Evolutionary conservation across 1,140 invertebrate genomes (phyloP).

Genomic region (Myzus persicae): DNA sequence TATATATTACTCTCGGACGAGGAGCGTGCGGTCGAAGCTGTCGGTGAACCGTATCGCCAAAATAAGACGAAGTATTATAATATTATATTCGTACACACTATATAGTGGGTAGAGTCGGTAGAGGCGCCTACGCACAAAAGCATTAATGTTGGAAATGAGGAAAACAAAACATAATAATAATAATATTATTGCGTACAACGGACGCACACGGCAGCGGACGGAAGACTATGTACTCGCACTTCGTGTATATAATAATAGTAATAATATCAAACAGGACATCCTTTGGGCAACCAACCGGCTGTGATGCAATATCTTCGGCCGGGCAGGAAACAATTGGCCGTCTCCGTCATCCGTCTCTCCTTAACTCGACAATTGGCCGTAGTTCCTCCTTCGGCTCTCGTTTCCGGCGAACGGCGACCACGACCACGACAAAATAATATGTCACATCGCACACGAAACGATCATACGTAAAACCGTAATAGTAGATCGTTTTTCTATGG

Average conservation of each 20-base stretch:
- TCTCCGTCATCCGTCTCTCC: constrained; percentile 33
- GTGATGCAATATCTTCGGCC: constrained; percentile 48
- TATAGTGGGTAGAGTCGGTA: too few species aligned
- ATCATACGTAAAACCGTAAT: too few species aligned
- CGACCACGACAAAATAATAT: not conserved
- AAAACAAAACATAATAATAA: not conserved
- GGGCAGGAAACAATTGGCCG: constrained; percentile 52
- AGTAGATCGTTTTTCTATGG: too few species aligned
- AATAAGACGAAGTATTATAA: not conserved
- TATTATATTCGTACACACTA: too few species aligned
- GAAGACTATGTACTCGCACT: not conserved
- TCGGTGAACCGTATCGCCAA: not conserved
- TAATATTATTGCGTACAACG: not conserved
- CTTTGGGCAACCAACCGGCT: constrained; percentile 50
- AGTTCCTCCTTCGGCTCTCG: constrained; percentile 27
- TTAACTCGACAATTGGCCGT: constrained; percentile 55
- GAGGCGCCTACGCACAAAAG: not conserved
- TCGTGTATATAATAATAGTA: not conserved
- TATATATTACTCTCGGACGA: not conserved
- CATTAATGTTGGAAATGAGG: not conserved
- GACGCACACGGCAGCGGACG: not conserved
- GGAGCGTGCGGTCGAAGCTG: not conserved
- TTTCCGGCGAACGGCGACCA: not conserved
- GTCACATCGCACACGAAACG: not conserved
- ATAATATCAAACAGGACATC: constrained; percentile 55